A percentile compares a stretch with the other conserved stretches of the same genome.
Conservation (phyloP, 2,797 vertebrate species). For the Botia almorhae region DNA sequence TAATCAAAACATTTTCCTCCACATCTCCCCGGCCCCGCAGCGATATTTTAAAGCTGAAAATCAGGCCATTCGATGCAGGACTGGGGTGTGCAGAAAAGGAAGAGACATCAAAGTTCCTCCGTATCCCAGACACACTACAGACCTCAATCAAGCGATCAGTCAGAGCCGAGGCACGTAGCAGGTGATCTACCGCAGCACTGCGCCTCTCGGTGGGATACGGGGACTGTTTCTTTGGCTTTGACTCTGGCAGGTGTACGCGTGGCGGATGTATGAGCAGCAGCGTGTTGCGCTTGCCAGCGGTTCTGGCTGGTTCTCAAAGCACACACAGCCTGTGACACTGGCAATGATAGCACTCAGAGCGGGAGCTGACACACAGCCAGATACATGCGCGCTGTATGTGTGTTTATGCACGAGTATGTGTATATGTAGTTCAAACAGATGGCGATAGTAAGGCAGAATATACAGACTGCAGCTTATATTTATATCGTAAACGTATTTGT, state of each 20-base stretch:
- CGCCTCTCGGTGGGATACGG: neutral
- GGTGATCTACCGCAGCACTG: neutral
- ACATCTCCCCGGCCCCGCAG: slow-evolving; percentile 56
- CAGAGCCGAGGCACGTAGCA: neutral
- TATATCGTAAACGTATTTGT: no score
- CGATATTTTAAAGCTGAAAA: slow-evolving; percentile 55
- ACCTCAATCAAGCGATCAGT: slow-evolving; percentile 1
- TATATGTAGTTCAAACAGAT: neutral
- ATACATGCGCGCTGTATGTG: neutral
- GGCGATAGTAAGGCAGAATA: no score
- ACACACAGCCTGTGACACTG: slow-evolving; percentile 15
- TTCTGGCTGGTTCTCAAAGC: slow-evolving; percentile 15
- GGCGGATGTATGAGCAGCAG: slow-evolving; percentile 26
- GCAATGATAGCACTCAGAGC: slow-evolving; percentile 6
- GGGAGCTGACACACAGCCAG: neutral
- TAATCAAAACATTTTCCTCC: slow-evolving; percentile 68
- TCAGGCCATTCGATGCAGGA: slow-evolving; percentile 30
- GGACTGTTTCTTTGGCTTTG: neutral
- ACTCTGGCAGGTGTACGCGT: slow-evolving; percentile 15
- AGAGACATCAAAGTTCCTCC: neutral
- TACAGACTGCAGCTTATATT: no score
- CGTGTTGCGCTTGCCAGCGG: slow-evolving; percentile 14
- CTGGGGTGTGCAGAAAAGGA: neutral
- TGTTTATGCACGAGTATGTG: neutral
- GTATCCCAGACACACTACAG: neutral